Evolutionary conservation across 2,888 invertebrate species (phyloP).

Genomic region (Diarsia brunnea): DNA sequence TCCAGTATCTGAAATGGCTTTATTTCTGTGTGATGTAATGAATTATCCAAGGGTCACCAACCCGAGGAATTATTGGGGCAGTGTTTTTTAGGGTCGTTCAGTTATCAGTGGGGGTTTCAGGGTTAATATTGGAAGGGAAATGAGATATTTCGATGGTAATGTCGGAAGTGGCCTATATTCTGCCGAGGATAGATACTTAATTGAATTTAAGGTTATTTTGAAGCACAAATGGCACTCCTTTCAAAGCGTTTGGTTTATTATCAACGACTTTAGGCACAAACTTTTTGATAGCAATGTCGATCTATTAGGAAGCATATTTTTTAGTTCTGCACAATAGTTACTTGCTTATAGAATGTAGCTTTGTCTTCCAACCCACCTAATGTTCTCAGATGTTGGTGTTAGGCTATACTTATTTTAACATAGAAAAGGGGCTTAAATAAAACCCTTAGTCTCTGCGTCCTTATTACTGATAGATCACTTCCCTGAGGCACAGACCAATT

Average conservation of each 20-base stretch:
- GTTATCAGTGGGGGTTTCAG: constrained; percentile 17
- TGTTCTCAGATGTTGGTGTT: not conserved
- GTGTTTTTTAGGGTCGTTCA: constrained; percentile 23
- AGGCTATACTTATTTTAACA: not conserved
- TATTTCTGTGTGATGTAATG: constrained; percentile 54
- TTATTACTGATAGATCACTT: constrained; percentile 27
- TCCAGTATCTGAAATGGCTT: constrained; percentile 50
- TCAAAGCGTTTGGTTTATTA: not conserved
- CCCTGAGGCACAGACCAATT: constrained; percentile 31
- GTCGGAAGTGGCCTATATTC: not conserved
- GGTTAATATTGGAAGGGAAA: constrained; percentile 14
- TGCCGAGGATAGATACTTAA: not conserved
- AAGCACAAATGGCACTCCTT: not conserved
- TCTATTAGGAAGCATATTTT: not conserved
- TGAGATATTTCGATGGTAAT: too few relatives aligned
- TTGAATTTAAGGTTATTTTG: not conserved
- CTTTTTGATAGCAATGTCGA: not conserved
- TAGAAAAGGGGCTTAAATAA: not conserved
- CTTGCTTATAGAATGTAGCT: not conserved
- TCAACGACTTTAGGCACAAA: too few relatives aligned
- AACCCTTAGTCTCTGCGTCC: not conserved
- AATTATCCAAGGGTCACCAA: constrained; percentile 54
- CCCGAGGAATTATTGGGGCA: constrained; percentile 35
- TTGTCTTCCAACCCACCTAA: not conserved
- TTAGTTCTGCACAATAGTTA: not conserved